Conservation (phyloP, 2,113 vertebrate genomes). For the Brienomyrus brachyistius region DNA sequence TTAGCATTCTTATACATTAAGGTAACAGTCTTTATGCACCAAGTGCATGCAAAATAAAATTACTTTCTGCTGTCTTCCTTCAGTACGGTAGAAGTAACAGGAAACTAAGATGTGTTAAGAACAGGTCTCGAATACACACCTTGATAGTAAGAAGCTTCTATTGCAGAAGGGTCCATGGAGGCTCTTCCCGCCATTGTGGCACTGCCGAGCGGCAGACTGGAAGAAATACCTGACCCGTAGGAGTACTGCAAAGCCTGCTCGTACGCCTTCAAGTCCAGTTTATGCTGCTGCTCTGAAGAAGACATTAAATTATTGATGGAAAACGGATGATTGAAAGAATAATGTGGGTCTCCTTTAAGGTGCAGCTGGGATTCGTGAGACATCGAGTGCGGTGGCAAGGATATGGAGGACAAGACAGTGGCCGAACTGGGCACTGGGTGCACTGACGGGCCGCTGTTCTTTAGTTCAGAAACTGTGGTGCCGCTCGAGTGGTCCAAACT, state of each 20-base stretch:
- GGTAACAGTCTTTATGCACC: constrained; percentile 78
- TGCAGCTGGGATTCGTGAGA: constrained; percentile 82
- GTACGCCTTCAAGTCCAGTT: constrained; percentile 97
- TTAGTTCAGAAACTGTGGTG: constrained; percentile 64
- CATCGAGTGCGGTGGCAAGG: constrained; percentile 71
- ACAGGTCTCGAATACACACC: constrained; percentile 95
- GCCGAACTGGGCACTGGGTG: constrained; percentile 63
- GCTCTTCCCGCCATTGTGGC: constrained; percentile 69
- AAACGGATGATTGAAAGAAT: constrained; percentile 97
- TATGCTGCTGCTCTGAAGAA: constrained; percentile 94
- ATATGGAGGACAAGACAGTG: constrained; percentile 67
- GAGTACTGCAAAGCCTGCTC: constrained; percentile 89
- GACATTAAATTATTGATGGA: constrained; percentile 99
- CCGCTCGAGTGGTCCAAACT: constrained; percentile 67
- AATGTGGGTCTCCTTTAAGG: constrained; percentile 91
- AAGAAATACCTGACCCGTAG: constrained; percentile 69
- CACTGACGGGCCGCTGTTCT: constrained; percentile 63
- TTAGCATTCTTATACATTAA: constrained; percentile 58
- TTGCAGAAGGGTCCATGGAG: constrained; percentile 77
- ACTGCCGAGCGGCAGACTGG: constrained; percentile 67
- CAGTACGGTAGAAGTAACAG: constrained; percentile 34
- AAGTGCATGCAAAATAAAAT: constrained; percentile 51
- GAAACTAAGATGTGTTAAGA: constrained; percentile 88
- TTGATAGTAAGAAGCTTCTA: constrained; percentile 96
- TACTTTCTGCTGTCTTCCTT: constrained; percentile 40